Base-by-base conservation (phyloP, 1,140 invertebrate species). In the Plutomurus gul region DNA sequence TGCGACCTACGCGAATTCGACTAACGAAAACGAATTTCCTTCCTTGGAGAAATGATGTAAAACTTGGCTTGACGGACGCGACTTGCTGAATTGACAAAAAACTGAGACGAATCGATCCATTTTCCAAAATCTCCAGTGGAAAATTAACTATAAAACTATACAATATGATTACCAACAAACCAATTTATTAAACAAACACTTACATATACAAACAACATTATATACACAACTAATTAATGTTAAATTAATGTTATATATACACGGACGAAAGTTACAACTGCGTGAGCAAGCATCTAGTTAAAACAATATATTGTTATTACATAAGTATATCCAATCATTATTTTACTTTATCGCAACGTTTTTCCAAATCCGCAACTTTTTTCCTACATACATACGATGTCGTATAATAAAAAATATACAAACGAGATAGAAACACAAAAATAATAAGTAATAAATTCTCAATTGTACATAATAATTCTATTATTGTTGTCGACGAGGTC, bases 11-110 rank as follows among this genome's bases (percentile, higher is more conserved):
- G 33, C 73, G 22, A 65, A n/a, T n/a, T n/a, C 60, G 11, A 49
- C 72, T n/a, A 60, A 76, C 33, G 76, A 80, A 13, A 76, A 72
- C 20, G 82, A 83, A 22, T 83, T 83, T 49, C 82, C 82, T 18
- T 56, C 74, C n/a, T 73, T 82, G 40, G 70, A 72, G 40, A 72
- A 72, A 16, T 72, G 40, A 40, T 72, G 18, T 72, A n/a, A n/a
- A n/a, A n/a, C n/a, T n/a, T n/a, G n/a, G n/a, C n/a, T 22, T 72
- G 36, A 37, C 20, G 13, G 46, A 65, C 30, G 27, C 18, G 10
- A 33, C 36, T 65, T 33, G n/a, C 36, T 27, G 36, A 65, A 33
- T n/a, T 65, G 56, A 65, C 56, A 30, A 36, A 65, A 18, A 3
- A 7, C 36, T n/a, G 27, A n/a, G 27, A 65, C 56, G 25, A 65